phyloP scores from a whole-genome alignment of 2,888 invertebrate species.

The Gonocerus acuteangulatus region DNA sequence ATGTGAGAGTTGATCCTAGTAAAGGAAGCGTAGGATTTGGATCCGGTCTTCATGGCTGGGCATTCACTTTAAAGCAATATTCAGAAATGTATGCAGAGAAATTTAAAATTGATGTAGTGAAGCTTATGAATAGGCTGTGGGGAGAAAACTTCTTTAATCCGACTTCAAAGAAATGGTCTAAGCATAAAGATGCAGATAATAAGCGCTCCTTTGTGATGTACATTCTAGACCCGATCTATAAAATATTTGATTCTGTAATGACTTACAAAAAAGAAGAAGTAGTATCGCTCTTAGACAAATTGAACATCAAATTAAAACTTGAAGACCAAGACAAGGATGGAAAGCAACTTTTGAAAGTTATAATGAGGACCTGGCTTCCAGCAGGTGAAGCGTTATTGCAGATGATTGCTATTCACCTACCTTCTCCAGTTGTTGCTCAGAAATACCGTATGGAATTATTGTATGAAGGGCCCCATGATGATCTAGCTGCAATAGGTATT shows the following conservation, averaged over 20 bases:
- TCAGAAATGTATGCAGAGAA: slow-evolving; percentile 98
- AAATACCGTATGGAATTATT: slow-evolving; percentile 99
- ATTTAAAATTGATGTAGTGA: slow-evolving; percentile 94
- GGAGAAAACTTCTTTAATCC: slow-evolving; percentile 98
- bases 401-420: slow-evolving; percentile 99
- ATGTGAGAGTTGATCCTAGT: slow-evolving; percentile 94
- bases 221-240: slow-evolving; percentile 97
- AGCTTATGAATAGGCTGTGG: slow-evolving; percentile 96
- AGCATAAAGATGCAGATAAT: slow-evolving; percentile 81
- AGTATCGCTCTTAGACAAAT: slow-evolving; percentile 75
- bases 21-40: slow-evolving; percentile 99
- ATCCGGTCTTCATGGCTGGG: slow-evolving; percentile 99
- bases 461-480: slow-evolving; percentile 97
- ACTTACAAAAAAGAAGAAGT: slow-evolving; percentile 93
- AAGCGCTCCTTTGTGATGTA: slow-evolving; percentile 99
- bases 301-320: slow-evolving; percentile 82
- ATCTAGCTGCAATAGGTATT: slow-evolving; percentile 85
- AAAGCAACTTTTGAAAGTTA: slow-evolving; percentile 89
- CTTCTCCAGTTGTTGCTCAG: slow-evolving; percentile 97
- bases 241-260: slow-evolving; percentile 82
- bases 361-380: slow-evolving; percentile 99
- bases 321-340: slow-evolving; percentile 97
- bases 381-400: slow-evolving; percentile 99
- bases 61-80: slow-evolving; percentile 99
- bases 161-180: slow-evolving; percentile 96